phyloP scores from a whole-genome alignment of 1,140 invertebrate genomes.

The Helicoverpa zea region DNA sequence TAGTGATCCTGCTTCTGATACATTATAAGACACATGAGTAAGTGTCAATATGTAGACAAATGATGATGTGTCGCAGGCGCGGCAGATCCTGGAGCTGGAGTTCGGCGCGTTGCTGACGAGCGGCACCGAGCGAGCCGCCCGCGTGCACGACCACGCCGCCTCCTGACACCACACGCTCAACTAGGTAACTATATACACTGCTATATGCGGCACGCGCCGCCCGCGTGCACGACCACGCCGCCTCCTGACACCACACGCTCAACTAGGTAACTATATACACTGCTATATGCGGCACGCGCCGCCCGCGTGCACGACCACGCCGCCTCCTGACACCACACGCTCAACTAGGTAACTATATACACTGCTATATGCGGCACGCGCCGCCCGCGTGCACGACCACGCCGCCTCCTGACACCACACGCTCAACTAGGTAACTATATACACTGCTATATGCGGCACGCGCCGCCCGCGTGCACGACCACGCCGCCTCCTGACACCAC shows the following conservation, averaged over 20 bases:
- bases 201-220: slow-evolving; percentile 94
- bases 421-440: slow-evolving; percentile 69
- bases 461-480: slow-evolving; percentile 87
- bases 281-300: slow-evolving; percentile 95
- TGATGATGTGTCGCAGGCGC: slow-evolving; percentile 88
- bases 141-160: slow-evolving; percentile 81
- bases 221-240: slow-evolving; percentile 83
- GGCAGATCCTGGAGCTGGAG: slow-evolving; percentile 96
- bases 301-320: slow-evolving; percentile 86
- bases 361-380: slow-evolving; percentile 94
- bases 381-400: slow-evolving; percentile 87
- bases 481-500: slow-evolving; percentile 81
- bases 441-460: slow-evolving; percentile 93
- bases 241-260: slow-evolving; percentile 81
- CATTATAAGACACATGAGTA: neutral
- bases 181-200: slow-evolving; percentile 60
- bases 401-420: slow-evolving; percentile 80
- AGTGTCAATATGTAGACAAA: neutral
- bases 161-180: slow-evolving; percentile 82
- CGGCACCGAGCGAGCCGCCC: slow-evolving; percentile 94
- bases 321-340: slow-evolving; percentile 80
- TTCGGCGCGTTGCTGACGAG: slow-evolving; percentile 94
- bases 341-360: slow-evolving; percentile 67
- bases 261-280: slow-evolving; percentile 64
- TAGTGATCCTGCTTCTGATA: no score